Percentiles rank a stretch among this genome's conserved stretches.
Evolutionary conservation across 2,888 invertebrate species (phyloP).

Genomic region (Metallyticus violacea): DNA sequence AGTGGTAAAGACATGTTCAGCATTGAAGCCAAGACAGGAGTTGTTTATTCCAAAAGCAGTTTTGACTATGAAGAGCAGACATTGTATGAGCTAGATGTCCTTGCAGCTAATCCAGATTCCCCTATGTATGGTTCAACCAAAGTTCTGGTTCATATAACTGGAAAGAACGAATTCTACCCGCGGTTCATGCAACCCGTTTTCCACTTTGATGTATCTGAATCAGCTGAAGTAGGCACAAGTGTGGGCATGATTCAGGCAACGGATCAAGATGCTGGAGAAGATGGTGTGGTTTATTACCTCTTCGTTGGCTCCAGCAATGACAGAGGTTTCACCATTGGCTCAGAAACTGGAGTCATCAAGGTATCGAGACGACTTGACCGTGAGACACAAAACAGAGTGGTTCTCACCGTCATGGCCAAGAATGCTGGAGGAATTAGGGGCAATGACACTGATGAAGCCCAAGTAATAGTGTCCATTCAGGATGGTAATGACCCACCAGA

Average conservation of each 20-base stretch:
- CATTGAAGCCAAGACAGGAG: constrained; percentile 74
- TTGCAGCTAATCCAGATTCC: constrained; percentile 85
- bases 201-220: constrained; percentile 90
- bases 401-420: constrained; percentile 89
- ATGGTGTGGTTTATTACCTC: constrained; percentile 86
- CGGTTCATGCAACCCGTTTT: constrained; percentile 86
- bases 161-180: constrained; percentile 86
- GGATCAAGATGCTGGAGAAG: constrained; percentile 84
- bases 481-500: constrained; percentile 96
- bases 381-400: constrained; percentile 85
- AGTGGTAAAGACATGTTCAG: constrained; percentile 70
- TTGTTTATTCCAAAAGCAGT: constrained; percentile 67
- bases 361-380: constrained; percentile 80
- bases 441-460: constrained; percentile 93
- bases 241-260: constrained; percentile 86
- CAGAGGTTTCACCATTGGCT: constrained; percentile 81
- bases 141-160: constrained; percentile 72
- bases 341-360: constrained; percentile 78
- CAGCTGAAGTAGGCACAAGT: constrained; percentile 78
- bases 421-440: constrained; percentile 91
- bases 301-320: constrained; percentile 91
- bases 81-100: constrained; percentile 69
- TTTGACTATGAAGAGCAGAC: constrained; percentile 88
- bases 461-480: constrained; percentile 88
- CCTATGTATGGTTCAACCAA: constrained; percentile 72